Conservation (phyloP, 2,797 vertebrate species). For the Menidia menidia region DNA sequence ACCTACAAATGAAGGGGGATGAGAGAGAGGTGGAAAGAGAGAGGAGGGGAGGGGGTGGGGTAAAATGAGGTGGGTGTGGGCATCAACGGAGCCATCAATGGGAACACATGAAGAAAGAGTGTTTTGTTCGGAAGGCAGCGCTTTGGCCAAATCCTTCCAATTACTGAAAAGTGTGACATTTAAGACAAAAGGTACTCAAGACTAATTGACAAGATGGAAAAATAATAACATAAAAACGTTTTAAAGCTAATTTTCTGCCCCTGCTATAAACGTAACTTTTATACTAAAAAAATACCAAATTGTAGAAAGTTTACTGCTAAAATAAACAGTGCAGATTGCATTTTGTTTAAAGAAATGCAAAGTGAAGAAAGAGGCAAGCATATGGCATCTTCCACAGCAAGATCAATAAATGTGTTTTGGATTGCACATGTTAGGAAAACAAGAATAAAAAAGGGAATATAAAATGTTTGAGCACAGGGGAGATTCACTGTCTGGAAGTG, state of each 20-base stretch:
- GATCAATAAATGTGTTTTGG: constrained; percentile 1
- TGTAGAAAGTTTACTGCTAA: background rate
- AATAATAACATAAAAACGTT: background rate
- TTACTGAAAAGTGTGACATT: too few relatives aligned
- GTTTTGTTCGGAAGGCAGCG: constrained; percentile 5
- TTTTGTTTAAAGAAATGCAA: constrained; percentile 1
- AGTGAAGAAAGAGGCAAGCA: constrained; percentile 1
- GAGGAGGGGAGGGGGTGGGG: constrained; percentile 13
- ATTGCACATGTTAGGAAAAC: constrained; percentile 19
- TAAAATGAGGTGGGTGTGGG: constrained; percentile 2
- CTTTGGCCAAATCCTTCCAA: background rate
- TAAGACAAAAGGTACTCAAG: too few relatives aligned
- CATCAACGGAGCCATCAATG: constrained; percentile 9
- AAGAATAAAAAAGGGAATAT: constrained; percentile 15
- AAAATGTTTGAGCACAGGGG: constrained; percentile 33
- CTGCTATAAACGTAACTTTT: background rate
- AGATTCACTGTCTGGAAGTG: constrained; percentile 25
- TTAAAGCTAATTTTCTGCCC: background rate
- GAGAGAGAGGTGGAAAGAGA: constrained; percentile 16
- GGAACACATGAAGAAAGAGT: constrained; percentile 13
- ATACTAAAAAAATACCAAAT: background rate
- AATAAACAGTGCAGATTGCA: constrained; percentile 1
- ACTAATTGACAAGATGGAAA: too few relatives aligned
- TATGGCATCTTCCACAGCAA: background rate
- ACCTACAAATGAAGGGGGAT: constrained; percentile 50